Evolutionary conservation across 2,797 vertebrate genomes (phyloP).

Genomic region (Cercopithecus mitis): DNA sequence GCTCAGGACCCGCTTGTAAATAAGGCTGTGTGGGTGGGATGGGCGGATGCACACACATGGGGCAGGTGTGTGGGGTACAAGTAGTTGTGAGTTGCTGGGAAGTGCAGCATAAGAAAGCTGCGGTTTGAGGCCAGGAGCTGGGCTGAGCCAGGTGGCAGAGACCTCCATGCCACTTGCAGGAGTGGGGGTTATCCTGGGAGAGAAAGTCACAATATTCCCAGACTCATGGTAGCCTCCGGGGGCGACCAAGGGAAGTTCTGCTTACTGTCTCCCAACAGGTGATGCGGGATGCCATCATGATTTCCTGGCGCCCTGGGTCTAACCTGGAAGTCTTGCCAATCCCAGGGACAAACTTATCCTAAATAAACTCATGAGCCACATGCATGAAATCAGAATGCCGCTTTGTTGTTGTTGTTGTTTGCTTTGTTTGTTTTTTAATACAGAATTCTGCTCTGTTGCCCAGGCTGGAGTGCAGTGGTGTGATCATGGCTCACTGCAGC

Average conservation of each 20-base stretch:
- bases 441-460: background rate
- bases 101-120: background rate
- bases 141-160: background rate
- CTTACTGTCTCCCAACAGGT: background rate
- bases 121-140: background rate
- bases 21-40: background rate
- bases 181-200: background rate
- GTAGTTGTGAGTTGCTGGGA: background rate
- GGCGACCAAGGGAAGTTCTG: background rate
- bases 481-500: background rate
- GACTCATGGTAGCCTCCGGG: background rate
- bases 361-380: background rate
- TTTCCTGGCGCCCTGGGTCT: background rate
- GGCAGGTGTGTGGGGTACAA: accelerated
- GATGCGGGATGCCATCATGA: background rate
- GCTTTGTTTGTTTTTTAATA: background rate
- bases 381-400: background rate
- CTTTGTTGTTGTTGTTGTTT: background rate
- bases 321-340: background rate
- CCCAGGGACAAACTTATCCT: background rate
- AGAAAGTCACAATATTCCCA: background rate
- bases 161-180: too few species aligned
- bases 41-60: accelerated
- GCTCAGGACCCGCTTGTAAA: background rate
- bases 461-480: background rate